Conservation (phyloP, 2,113 vertebrate genomes). For the Terrapene triunguis region DNA sequence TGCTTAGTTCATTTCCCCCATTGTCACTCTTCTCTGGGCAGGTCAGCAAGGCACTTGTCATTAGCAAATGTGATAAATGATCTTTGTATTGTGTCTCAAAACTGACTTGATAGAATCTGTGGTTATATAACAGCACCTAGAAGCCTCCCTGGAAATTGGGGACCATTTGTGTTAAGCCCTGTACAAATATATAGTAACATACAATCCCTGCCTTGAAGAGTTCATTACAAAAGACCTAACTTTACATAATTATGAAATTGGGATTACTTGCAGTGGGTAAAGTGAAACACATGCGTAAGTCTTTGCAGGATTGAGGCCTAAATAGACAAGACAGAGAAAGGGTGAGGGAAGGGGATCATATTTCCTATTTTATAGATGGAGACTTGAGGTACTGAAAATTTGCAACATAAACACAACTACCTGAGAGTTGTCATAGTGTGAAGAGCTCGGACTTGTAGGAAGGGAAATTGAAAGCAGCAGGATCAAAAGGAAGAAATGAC, state of each 20-base stretch:
- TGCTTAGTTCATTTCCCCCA: not conserved
- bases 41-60: not conserved
- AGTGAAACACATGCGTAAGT: not conserved
- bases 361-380: not conserved
- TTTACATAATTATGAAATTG: conserved; percentile 20
- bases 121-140: conserved; percentile 14
- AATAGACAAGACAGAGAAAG: not conserved
- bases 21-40: not conserved
- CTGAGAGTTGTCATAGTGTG: not conserved
- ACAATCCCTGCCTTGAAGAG: conserved; percentile 17
- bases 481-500: not conserved
- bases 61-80: conserved; percentile 34
- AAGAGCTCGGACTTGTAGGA: not conserved
- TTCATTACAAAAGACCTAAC: not conserved
- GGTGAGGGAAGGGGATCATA: not conserved
- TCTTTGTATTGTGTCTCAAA: not conserved
- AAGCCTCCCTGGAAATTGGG: conserved; percentile 20
- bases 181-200: not conserved
- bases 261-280: not conserved
- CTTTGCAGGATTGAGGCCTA: not conserved
- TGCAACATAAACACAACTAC: not conserved
- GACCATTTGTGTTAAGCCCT: not conserved
- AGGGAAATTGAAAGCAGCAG: not conserved
- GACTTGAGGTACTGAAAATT: not conserved
- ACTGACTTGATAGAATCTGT: conserved; percentile 9